phyloP scores from a whole-genome alignment of 2,797 vertebrate genomes.

The Philypnodon macrostomus region DNA sequence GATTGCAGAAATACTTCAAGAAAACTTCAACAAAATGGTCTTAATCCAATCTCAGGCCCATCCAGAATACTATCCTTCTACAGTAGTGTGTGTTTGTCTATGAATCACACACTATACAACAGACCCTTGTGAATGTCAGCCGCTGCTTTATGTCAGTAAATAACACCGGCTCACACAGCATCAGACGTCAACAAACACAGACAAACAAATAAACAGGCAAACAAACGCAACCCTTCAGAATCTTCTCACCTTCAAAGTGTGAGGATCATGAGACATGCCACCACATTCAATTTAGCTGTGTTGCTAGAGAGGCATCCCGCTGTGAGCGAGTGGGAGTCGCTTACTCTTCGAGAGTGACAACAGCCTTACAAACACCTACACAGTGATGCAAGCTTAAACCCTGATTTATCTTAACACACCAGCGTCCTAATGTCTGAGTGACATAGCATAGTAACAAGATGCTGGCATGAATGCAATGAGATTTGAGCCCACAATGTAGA shows the following conservation, averaged over 20 bases:
- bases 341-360: slow-evolving; percentile 45
- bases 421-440: slow-evolving; percentile 19
- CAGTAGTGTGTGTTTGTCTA: background rate
- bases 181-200: slow-evolving; percentile 12
- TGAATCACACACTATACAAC: background rate
- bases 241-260: slow-evolving; percentile 52
- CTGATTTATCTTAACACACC: slow-evolving; percentile 39
- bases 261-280: slow-evolving; percentile 41
- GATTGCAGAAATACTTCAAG: too few species aligned
- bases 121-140: slow-evolving; percentile 3
- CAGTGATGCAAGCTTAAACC: slow-evolving; percentile 47
- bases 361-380: slow-evolving; percentile 48
- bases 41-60: background rate
- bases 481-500: slow-evolving; percentile 18
- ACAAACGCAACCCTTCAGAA: slow-evolving; percentile 38
- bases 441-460: slow-evolving; percentile 16
- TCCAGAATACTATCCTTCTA: background rate
- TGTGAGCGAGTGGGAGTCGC: slow-evolving; percentile 44
- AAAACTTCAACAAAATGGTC: background rate
- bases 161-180: slow-evolving; percentile 13
- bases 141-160: slow-evolving; percentile 27
- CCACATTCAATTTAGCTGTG: slow-evolving; percentile 34
- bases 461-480: slow-evolving; percentile 24
- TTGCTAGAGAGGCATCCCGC: slow-evolving; percentile 39
- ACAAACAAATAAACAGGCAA: slow-evolving; percentile 36